Evolutionary conservation across 2,888 invertebrate species (phyloP), one percentile per base, ranked within the genome.

Genomic region (Philaethria dido): DNA sequence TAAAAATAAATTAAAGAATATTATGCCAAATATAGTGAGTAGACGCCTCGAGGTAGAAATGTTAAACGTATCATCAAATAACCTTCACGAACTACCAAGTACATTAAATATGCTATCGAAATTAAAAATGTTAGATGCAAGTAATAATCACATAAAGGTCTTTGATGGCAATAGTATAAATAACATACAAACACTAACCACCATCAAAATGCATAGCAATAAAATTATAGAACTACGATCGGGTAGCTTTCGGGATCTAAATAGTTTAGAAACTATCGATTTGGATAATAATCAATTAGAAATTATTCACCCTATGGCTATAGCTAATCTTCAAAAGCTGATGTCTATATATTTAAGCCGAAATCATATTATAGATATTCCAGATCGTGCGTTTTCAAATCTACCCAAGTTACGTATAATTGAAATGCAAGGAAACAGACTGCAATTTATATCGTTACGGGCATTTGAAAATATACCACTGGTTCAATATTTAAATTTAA

Each of bases 271-370:
- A 75, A 93, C 95, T 48, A 93, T 98, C 45, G 95, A 97, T 85
- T 90, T 98, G 73, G 96, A 97, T 72, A 96, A 95, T 77, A 97
- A 98, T 83, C 95, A 97, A 78, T 93, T 98, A 39, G 94, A 95
- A 79, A 90, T 94, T 20, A 93, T 98, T 39, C 96, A 97, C 77
- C 93, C 95, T 0, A 95, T 95, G 69, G 95, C 97, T 0, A 93
- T 98, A 42, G 92, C 94, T 64, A 93, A 94, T 66, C 84, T 98
- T 52, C 95, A 96, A 0, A 95, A 95, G 66, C 83, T 97, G 33
- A 93, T 94, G 68, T 94, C 95, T 6, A 86, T 98, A 20, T 94
- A 94, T 64, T 85, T 97, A 64, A 95, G 95, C 39, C 94, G 94
- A 75, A 97, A 97, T 81, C 95, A 95, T 72, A 88, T 97, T n/a